Evolutionary conservation across 2,113 vertebrate species (phyloP).

Genomic region (Pithys albifrons): DNA sequence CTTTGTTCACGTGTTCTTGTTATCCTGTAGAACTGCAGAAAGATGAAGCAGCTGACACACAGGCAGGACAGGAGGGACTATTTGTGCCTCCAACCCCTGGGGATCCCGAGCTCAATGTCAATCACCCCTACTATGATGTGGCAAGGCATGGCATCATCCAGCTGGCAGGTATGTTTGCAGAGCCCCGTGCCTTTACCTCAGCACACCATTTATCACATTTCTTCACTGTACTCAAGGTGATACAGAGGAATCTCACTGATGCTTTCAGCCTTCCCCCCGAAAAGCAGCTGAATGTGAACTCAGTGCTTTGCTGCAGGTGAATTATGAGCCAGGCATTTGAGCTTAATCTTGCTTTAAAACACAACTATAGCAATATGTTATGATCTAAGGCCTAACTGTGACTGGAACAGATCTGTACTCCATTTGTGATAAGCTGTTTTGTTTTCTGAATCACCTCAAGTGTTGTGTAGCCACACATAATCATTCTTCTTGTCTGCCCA

Average conservation of each 20-base stretch:
- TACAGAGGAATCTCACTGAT: neutral
- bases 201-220: neutral
- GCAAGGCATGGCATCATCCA: conserved; percentile 88
- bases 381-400: neutral
- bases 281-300: neutral
- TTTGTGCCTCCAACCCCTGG: neutral
- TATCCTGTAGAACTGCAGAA: conserved; percentile 75
- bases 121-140: conserved; percentile 85
- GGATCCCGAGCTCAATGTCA: conserved; percentile 59
- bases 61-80: neutral
- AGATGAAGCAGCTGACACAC: conserved; percentile 61
- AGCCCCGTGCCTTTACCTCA: neutral
- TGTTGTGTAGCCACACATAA: neutral
- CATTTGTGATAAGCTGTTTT: neutral
- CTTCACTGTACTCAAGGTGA: neutral
- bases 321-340: neutral
- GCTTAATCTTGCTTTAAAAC: neutral
- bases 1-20: neutral
- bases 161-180: conserved; percentile 77
- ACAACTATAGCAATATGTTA: neutral
- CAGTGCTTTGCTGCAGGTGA: neutral
- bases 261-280: neutral
- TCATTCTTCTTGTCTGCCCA: neutral
- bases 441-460: neutral
- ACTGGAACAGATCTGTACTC: neutral